Evolutionary conservation across 2,113 vertebrate species (phyloP), one percentile per base, ranked within the genome.

Genomic region (Gavia stellata): DNA sequence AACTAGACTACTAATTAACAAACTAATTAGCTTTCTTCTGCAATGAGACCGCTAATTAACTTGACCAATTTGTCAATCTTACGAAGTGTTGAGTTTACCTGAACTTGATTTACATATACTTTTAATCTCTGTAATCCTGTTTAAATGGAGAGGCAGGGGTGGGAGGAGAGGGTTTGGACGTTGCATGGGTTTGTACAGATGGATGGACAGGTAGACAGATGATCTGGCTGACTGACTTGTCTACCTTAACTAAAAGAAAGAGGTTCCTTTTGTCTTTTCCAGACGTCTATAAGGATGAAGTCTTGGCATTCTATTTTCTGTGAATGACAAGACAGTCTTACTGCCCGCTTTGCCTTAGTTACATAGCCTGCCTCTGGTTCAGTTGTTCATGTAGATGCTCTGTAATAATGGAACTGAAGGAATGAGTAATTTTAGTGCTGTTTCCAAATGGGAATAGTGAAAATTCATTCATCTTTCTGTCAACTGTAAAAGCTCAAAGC

Each of bases 151-250:
- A 52, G 26, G 4, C 83, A 20, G 28, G 18, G 6, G 2, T 72
- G 52, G 31, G 44, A 85, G 16, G 25, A 58, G 16, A 12, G 55
- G 10, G 6, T 74, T 31, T 65, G 53, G 34, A 3, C 0, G 0
- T 21, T 44, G 50, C 10, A 19, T 3, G 3, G 18, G 8, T 65
- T 78, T 44, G 63, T 47, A 45, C 36, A 49, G 25, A 15, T 40
- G n/a, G 42, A 14, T 20, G 29, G 62, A 63, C 36, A 50, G 42
- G 19, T 1, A n/a, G 42, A 26, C 26, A 50, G 25, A 50, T 14
- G 36, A 28, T 8, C 45, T 85, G 38, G 9, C 56, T 79, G 56
- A 5, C 28, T n/a, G 33, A 50, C 38, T 71, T 38, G 15, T 21
- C 26, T 67, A 2, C 17, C 21, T 66, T 34, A 45, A 10, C 36